A percentile compares a stretch with the other conserved stretches of the same genome.
Conservation (phyloP, 2,888 invertebrate genomes). For the Tholera decimalis region DNA sequence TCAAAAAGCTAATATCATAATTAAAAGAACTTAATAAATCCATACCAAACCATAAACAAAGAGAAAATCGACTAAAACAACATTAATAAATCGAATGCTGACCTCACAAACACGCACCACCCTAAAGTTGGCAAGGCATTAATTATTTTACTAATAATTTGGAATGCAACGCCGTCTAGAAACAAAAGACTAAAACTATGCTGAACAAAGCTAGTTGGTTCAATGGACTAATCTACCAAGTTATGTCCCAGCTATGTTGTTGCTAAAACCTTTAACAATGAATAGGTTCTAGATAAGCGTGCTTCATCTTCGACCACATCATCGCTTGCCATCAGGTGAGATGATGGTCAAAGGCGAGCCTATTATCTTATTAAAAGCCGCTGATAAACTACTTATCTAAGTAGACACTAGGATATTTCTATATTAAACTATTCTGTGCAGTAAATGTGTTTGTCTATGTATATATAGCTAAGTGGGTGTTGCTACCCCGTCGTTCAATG, state of each 20-base stretch:
- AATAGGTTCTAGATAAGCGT: no score
- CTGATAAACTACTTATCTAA: neutral
- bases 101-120: conserved; percentile 21
- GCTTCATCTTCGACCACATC: no score
- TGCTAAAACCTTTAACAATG: no score
- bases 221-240: neutral
- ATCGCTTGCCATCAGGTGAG: no score
- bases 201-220: neutral
- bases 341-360: no score
- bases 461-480: conserved; percentile 20
- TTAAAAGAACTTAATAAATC: neutral
- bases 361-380: no score
- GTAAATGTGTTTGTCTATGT: neutral
- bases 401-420: neutral
- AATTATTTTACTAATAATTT: conserved; percentile 37
- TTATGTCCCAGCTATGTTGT: neutral
- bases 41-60: conserved; percentile 24
- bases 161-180: conserved; percentile 30
- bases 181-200: conserved; percentile 3
- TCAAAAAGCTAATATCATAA: neutral
- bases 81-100: conserved; percentile 23
- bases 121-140: conserved; percentile 28
- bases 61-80: conserved; percentile 20
- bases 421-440: conserved; percentile 9
- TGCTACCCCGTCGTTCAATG: conserved; percentile 22